These are phyloP conservation scores for Lycopodina hypogea DNA, from an alignment of 37 sponge, comb jelly and placozoan species.

Conservation along the genomic window DNA sequence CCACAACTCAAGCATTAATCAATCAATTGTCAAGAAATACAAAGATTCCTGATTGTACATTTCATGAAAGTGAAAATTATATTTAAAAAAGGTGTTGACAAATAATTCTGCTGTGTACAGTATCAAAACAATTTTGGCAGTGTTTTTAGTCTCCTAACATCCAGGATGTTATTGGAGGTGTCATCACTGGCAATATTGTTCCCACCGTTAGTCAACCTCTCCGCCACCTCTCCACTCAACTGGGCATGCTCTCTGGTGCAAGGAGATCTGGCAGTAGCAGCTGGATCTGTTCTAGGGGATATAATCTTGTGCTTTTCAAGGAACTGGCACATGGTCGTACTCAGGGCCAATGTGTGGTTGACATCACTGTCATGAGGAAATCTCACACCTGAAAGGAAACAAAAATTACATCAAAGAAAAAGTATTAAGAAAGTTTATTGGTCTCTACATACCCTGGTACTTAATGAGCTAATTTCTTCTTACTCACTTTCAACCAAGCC, in stretches of 20 bases:
- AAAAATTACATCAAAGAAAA: too few species aligned
- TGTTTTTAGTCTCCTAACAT: conserved; percentile 39
- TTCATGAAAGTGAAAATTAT: too few species aligned
- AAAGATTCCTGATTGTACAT: too few species aligned
- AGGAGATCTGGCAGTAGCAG: neutral
- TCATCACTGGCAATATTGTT: neutral
- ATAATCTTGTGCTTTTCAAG: conserved; percentile 6
- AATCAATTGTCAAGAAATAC: too few species aligned
- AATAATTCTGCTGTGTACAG: too few species aligned
- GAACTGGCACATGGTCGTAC: conserved; percentile 34
- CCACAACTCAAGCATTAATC: too few species aligned
- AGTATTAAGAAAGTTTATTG: too few species aligned
- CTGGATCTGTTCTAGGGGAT: too few species aligned
- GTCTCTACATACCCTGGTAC: too few species aligned
- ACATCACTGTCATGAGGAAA: neutral
- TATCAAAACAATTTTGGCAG: conserved; percentile 45
- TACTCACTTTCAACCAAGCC: too few species aligned
- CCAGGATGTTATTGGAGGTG: conserved; percentile 6
- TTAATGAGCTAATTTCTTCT: too few species aligned
- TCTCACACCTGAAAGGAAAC: neutral
- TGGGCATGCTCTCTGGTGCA: neutral
- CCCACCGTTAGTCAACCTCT: neutral
- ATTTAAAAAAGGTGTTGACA: too few species aligned
- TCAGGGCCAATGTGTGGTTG: neutral
- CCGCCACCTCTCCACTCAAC: neutral